A percentile compares a stretch with the other conserved stretches of the same genome.
phyloP scores from a whole-genome alignment of 2,797 vertebrate species.

The Myotis planiceps region DNA sequence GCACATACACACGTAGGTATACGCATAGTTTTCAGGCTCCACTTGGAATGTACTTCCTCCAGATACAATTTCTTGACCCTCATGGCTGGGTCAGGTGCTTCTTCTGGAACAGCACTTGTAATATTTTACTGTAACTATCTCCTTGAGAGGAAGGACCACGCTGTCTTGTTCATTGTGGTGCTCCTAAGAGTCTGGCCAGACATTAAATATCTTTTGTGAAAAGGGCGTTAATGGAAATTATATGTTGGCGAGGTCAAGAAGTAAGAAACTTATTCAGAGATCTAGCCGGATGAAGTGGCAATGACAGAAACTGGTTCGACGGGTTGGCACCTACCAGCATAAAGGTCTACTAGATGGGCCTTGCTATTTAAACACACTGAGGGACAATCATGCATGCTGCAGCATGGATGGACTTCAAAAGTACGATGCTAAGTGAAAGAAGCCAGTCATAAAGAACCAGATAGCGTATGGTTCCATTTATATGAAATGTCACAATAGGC shows the following conservation, averaged over 20 bases:
- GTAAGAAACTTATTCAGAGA: not conserved
- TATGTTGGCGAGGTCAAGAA: not conserved
- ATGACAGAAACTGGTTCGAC: not conserved
- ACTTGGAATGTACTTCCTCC: not conserved
- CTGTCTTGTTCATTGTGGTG: not conserved
- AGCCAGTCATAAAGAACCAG: not conserved
- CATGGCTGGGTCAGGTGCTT: not conserved
- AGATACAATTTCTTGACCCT: not conserved
- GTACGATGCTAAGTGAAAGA: not conserved
- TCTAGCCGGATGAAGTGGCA: not conserved
- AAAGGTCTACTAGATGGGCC: not conserved
- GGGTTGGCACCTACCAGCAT: not conserved
- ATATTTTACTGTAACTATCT: not conserved
- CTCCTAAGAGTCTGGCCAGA: not conserved
- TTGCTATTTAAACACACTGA: not conserved
- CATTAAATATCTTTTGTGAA: not conserved
- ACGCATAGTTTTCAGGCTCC: not conserved
- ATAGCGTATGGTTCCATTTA: not conserved
- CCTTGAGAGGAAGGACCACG: not conserved
- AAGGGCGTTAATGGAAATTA: not conserved
- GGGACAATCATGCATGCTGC: not conserved
- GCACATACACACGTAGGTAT: rapidly evolving
- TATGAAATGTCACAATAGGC: not conserved
- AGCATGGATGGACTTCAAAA: not conserved
- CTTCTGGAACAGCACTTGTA: not conserved